Evolutionary conservation across 1,140 invertebrate species (phyloP).

Genomic region (Ostrea edulis): DNA sequence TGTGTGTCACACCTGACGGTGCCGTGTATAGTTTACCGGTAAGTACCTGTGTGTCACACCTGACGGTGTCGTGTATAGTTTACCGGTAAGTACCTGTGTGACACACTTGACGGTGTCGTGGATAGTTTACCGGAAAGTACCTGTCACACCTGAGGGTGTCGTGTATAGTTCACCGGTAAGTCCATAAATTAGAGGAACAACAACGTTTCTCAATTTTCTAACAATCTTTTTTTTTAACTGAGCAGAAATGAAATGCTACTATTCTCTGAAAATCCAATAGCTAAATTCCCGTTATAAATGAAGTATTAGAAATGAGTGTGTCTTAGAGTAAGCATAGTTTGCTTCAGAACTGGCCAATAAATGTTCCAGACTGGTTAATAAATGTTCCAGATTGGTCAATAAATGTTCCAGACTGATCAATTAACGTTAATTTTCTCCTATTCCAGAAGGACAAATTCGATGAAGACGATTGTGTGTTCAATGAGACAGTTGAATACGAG

Average conservation of each 20-base stretch:
- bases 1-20: slow-evolving; percentile 34
- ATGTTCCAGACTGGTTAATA: too few relatives aligned
- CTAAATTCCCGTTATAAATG: too few relatives aligned
- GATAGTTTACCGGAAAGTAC: slow-evolving; percentile 40
- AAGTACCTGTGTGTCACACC: neutral
- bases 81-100: slow-evolving; percentile 31
- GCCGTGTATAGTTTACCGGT: slow-evolving; percentile 34
- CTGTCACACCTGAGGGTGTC: neutral
- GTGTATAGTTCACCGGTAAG: slow-evolving; percentile 12
- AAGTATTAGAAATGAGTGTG: too few relatives aligned
- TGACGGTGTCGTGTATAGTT: neutral
- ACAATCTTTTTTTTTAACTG: too few relatives aligned
- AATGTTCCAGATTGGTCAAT: too few relatives aligned
- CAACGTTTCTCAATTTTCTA: too few relatives aligned
- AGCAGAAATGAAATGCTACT: too few relatives aligned
- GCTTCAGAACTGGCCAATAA: too few relatives aligned
- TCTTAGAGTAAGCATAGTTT: too few relatives aligned
- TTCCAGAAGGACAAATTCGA: slow-evolving; percentile 23
- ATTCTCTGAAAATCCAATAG: too few relatives aligned
- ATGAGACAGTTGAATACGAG: slow-evolving; percentile 27
- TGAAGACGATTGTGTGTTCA: slow-evolving; percentile 45
- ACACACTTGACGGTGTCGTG: neutral
- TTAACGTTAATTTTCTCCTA: neutral
- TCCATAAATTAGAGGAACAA: neutral
- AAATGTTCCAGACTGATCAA: neutral